Evolutionary conservation across 2,113 vertebrate genomes (phyloP).

Genomic region (Melanotaenia duboulayi): DNA sequence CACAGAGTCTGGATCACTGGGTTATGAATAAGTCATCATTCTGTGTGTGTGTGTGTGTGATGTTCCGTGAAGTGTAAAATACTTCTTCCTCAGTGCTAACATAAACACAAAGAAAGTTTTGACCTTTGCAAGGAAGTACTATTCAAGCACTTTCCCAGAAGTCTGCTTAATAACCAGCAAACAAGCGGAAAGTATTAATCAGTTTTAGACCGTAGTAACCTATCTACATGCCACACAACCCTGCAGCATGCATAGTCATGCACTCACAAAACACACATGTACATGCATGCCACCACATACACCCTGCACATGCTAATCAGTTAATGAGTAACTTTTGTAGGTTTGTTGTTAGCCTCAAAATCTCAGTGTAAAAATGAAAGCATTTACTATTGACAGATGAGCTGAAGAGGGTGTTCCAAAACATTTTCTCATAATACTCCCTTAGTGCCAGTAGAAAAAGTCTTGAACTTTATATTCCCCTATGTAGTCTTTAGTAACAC

Average conservation of each 20-base stretch:
- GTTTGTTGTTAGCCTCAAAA: too few relatives aligned
- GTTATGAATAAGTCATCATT: conserved; percentile 60
- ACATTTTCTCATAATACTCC: not conserved
- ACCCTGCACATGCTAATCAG: not conserved
- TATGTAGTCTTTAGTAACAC: conserved; percentile 1
- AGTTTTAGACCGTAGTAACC: conserved; percentile 58
- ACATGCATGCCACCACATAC: not conserved
- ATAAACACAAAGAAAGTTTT: conserved; percentile 46
- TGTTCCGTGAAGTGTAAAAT: conserved; percentile 55
- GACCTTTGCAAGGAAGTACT: conserved; percentile 48
- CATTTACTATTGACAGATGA: not conserved
- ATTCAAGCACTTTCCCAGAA: conserved; percentile 58
- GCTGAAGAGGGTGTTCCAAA: not conserved
- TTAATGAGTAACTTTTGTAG: not conserved
- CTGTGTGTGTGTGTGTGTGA: conserved; percentile 38
- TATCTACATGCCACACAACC: conserved; percentile 25
- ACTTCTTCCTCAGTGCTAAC: conserved; percentile 28
- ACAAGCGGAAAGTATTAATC: conserved; percentile 65
- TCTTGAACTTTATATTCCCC: conserved; percentile 10
- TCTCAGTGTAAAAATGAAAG: too few relatives aligned
- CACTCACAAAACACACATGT: not conserved
- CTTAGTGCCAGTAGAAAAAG: not conserved
- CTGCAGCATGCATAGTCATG: not conserved
- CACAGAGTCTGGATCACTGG: conserved; percentile 14
- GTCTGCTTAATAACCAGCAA: conserved; percentile 46